Evolutionary conservation across 2,113 vertebrate genomes (phyloP).

Genomic region (Lates calcarifer): DNA sequence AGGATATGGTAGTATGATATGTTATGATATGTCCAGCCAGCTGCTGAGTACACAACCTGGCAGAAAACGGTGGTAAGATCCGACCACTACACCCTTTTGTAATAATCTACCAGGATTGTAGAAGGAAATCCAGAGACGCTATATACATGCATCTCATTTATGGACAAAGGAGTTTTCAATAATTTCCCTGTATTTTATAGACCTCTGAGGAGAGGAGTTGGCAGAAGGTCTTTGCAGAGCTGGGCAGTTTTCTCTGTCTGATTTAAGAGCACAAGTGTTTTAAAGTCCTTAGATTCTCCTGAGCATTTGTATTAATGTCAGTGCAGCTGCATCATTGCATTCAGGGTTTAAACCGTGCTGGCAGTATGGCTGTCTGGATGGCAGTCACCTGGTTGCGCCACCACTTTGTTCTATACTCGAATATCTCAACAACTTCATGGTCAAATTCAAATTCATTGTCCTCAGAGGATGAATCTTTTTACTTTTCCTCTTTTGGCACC

Average conservation of each 20-base stretch:
- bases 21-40: conserved; percentile 7
- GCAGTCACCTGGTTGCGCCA: neutral
- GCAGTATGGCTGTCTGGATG: neutral
- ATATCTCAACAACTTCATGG: no score
- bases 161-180: conserved; percentile 47
- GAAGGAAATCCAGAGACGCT: conserved; percentile 18
- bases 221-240: conserved; percentile 52
- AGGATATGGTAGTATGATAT: neutral
- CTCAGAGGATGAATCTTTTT: no score
- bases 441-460: no score
- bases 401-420: neutral
- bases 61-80: neutral
- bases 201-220: conserved; percentile 56
- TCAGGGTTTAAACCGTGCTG: neutral
- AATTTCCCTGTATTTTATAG: conserved; percentile 55
- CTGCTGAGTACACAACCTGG: neutral
- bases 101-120: conserved; percentile 21
- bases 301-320: conserved; percentile 22
- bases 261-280: conserved; percentile 46
- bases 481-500: no score
- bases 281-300: conserved; percentile 51
- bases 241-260: conserved; percentile 48
- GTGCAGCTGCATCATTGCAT: neutral
- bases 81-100: conserved; percentile 13
- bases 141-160: conserved; percentile 37